A percentile compares a stretch with the other conserved stretches of the same genome.
These are phyloP conservation scores for Lypha dubia DNA, from an alignment of 2,888 invertebrate genomes.

Conservation along the genomic window DNA sequence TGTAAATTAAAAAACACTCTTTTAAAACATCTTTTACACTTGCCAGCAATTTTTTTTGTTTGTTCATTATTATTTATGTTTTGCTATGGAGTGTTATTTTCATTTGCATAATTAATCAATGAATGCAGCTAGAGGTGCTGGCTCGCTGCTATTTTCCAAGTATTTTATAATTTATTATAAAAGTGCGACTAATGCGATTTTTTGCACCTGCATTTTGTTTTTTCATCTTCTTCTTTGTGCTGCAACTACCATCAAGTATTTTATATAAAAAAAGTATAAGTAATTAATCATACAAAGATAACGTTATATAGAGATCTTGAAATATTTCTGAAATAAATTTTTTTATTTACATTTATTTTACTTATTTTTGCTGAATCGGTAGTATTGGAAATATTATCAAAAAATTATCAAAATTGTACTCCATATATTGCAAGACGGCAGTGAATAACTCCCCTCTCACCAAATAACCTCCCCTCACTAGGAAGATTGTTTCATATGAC, in stretches of 20 bases:
- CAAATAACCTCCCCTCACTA: no score
- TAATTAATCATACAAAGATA: constrained; percentile 60
- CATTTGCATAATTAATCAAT: constrained; percentile 69
- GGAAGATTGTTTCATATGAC: no score
- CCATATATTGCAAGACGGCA: no score
- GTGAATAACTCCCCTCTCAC: no score
- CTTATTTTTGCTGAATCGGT: no score
- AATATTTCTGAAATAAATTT: no score
- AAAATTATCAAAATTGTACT: no score
- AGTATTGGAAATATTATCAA: no score
- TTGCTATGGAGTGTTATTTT: not conserved
- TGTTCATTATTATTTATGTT: not conserved
- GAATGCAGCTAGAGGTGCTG: constrained; percentile 39
- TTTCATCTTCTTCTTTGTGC: not conserved
- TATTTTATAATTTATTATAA: constrained; percentile 59
- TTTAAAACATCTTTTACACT: constrained; percentile 41
- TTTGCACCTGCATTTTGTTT: not conserved
- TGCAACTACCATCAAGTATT: not conserved
- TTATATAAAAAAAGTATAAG: constrained; percentile 1
- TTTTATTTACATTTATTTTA: constrained; percentile 21
- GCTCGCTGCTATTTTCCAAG: constrained; percentile 50
- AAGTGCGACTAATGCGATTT: constrained; percentile 48
- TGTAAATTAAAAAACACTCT: constrained; percentile 55
- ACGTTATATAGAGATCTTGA: constrained; percentile 7
- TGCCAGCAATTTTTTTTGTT: not conserved